These are phyloP conservation scores for Epistrophe grossulariae DNA, from an alignment of 2,888 invertebrate genomes.

Conservation along the genomic window DNA sequence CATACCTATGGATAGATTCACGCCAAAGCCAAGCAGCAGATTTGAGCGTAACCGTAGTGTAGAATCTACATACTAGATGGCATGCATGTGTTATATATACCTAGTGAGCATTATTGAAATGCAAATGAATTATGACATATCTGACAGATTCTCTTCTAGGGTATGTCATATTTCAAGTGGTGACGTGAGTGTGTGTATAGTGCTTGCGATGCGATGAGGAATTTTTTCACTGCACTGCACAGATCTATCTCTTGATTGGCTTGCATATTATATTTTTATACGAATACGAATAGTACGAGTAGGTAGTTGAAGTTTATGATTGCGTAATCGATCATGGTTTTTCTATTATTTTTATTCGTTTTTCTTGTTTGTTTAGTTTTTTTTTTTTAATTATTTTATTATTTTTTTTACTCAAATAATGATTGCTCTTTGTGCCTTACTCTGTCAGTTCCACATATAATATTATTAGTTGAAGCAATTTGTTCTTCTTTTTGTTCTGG, in stretches of 20 bases:
- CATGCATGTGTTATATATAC: neutral
- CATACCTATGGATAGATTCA: neutral
- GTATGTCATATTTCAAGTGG: slow-evolving; percentile 74
- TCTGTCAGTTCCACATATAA: slow-evolving; percentile 6
- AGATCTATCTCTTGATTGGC: slow-evolving; percentile 64
- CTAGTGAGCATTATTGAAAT: slow-evolving; percentile 56
- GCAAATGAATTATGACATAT: slow-evolving; percentile 75
- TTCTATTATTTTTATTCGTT: slow-evolving; percentile 47
- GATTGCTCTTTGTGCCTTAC: slow-evolving; percentile 58
- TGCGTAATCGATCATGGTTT: slow-evolving; percentile 72
- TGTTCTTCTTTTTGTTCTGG: slow-evolving; percentile 49
- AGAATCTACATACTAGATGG: no score
- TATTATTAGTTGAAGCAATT: slow-evolving; percentile 30
- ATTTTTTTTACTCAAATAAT: slow-evolving; percentile 38
- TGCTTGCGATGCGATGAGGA: slow-evolving; percentile 41
- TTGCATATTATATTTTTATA: slow-evolving; percentile 15
- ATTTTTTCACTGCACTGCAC: slow-evolving; percentile 33
- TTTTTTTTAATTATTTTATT: slow-evolving; percentile 22
- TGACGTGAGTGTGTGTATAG: slow-evolving; percentile 63
- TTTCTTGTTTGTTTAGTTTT: slow-evolving; percentile 24
- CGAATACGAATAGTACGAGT: neutral
- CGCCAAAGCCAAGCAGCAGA: slow-evolving; percentile 11
- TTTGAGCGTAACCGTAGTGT: slow-evolving; percentile 9
- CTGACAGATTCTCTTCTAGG: slow-evolving; percentile 74
- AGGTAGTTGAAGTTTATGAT: slow-evolving; percentile 55